Percentiles rank a stretch among this genome's conserved stretches.
phyloP scores from a whole-genome alignment of 30 jellyfish, hydroid and myxozoan genomes.

The Chironex yamaguchii region DNA sequence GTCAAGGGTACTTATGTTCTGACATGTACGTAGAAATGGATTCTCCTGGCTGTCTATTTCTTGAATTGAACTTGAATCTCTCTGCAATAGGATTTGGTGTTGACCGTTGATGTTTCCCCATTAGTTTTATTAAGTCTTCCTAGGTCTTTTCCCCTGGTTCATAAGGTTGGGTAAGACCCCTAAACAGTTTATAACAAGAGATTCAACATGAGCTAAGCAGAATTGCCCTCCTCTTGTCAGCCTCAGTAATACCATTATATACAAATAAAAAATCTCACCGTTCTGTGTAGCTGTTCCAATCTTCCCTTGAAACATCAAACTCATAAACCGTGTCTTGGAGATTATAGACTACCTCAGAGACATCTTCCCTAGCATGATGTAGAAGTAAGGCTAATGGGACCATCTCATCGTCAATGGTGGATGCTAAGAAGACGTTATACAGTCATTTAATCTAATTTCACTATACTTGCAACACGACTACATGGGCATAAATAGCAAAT shows the following conservation, averaged over 20 bases:
- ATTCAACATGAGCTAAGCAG: constrained; percentile 36
- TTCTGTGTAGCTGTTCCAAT: no score
- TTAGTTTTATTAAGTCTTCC: constrained; percentile 26
- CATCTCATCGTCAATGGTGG: no score
- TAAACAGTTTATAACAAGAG: constrained; percentile 24
- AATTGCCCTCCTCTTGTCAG: constrained; percentile 20
- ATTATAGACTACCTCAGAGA: no score
- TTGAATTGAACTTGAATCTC: constrained; percentile 44
- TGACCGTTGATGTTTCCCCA: constrained; percentile 40
- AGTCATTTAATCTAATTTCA: no score
- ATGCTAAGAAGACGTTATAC: no score
- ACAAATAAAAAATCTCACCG: background rate
- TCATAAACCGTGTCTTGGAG: no score
- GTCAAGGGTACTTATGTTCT: background rate
- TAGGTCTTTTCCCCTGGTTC: constrained; percentile 38
- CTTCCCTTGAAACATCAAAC: no score
- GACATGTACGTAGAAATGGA: constrained; percentile 10
- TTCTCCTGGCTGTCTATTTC: constrained; percentile 32
- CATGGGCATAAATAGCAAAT: no score
- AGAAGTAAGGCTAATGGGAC: no score
- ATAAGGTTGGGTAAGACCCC: constrained; percentile 20
- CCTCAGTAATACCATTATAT: background rate
- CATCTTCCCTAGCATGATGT: no score
- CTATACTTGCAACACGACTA: no score
- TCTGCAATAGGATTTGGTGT: constrained; percentile 68